A percentile compares a stretch with the other conserved stretches of the same genome.
phyloP scores from a whole-genome alignment of 2,888 invertebrate species.

The Lathronympha strigana region DNA sequence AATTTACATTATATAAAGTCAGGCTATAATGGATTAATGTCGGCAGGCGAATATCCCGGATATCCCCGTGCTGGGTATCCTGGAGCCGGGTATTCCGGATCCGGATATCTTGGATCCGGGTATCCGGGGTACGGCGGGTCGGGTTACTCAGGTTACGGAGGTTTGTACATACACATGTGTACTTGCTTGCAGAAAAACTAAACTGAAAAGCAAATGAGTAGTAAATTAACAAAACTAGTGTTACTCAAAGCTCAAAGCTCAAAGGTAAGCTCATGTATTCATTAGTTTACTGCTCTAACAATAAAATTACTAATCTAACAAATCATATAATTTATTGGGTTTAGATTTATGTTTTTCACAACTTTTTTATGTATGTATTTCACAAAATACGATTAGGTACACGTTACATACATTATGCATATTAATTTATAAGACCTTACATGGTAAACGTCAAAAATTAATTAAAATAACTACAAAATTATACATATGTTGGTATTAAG shows the following conservation, averaged over 20 bases:
- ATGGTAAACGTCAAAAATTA: too few species aligned
- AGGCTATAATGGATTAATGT: constrained; percentile 29
- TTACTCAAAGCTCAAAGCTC: background rate
- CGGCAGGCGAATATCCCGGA: constrained; percentile 48
- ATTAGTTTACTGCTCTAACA: too few species aligned
- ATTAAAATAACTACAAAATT: too few species aligned
- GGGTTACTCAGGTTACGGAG: constrained; percentile 46
- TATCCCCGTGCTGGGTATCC: constrained; percentile 25
- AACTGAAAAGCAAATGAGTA: background rate
- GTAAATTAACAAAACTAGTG: background rate
- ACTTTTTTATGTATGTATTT: too few species aligned
- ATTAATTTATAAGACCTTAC: too few species aligned
- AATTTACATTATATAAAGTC: background rate
- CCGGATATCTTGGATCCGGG: constrained; percentile 30
- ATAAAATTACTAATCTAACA: too few species aligned
- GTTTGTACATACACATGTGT: constrained; percentile 43
- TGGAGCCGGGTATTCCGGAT: constrained; percentile 30
- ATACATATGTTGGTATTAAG: too few species aligned
- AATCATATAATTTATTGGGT: too few species aligned
- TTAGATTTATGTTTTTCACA: too few species aligned
- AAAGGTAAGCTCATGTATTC: too few species aligned
- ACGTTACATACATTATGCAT: too few species aligned
- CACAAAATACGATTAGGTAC: too few species aligned
- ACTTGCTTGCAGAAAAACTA: background rate
- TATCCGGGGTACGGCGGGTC: constrained; percentile 39